Percentiles rank a stretch among this genome's conserved stretches.
These are phyloP conservation scores for Danio choprae DNA, from an alignment of 2,797 vertebrate genomes.

Conservation along the genomic window DNA sequence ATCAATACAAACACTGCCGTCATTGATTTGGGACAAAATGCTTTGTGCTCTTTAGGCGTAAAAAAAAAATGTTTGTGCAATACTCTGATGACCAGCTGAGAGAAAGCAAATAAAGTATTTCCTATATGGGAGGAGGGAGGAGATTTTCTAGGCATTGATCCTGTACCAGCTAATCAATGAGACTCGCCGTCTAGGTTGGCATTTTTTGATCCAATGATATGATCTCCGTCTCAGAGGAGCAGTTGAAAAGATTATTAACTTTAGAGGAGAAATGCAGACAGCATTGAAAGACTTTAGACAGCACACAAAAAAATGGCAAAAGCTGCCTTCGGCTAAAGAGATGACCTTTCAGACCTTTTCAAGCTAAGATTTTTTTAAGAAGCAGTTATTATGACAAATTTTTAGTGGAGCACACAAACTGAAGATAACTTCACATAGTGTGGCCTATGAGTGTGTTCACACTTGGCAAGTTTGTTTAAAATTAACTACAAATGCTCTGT, in stretches of 20 bases:
- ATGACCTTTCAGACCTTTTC: constrained; percentile 3
- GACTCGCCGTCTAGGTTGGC: constrained; percentile 23
- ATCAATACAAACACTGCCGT: constrained; percentile 46
- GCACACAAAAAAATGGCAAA: constrained; percentile 12
- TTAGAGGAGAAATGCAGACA: constrained; percentile 33
- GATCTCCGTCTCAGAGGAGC: constrained; percentile 43
- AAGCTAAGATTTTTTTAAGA: constrained; percentile 12
- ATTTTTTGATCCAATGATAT: constrained; percentile 50
- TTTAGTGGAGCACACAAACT: background rate
- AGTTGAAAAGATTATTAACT: constrained; percentile 48
- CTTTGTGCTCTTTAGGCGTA: constrained; percentile 19
- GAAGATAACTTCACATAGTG: background rate
- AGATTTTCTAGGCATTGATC: constrained; percentile 46
- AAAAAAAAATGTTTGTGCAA: constrained; percentile 16
- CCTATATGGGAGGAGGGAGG: constrained; percentile 19
- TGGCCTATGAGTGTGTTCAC: too few relatives aligned
- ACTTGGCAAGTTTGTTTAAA: background rate
- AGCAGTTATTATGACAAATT: background rate
- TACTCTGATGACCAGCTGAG: constrained; percentile 18
- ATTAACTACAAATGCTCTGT: too few relatives aligned
- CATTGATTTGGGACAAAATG: constrained; percentile 50
- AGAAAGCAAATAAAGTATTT: constrained; percentile 36
- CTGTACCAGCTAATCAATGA: constrained; percentile 45
- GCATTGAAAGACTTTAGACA: constrained; percentile 41
- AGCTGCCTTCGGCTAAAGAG: constrained; percentile 5